Base-by-base conservation (phyloP, 2,888 invertebrate species). In the Megalurothrips usitatus region DNA sequence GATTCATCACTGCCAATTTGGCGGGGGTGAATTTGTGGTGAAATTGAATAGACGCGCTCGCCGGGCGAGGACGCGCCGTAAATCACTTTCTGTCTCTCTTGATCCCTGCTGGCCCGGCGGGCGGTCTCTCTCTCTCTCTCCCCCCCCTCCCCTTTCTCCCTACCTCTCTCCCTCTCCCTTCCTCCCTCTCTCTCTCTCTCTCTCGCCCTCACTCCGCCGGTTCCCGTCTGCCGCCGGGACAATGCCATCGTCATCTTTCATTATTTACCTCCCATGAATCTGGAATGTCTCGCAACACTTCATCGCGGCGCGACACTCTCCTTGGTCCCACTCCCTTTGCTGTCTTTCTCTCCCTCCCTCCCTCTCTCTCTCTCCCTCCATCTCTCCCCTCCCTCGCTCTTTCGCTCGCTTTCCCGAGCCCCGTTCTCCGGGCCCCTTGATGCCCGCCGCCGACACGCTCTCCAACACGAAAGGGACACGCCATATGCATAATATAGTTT, bases 211-310 rank as follows among this genome's bases (percentile, higher is more conserved):
- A 0, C 68, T 23, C 68, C 11, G 9, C 6, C 68, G 68, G n/a
- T 26, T 26, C 68, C 23, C 23, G 23, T 12, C 23, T 75, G 68
- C 68, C 68, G 58, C 14, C 58, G 14, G 4, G 58, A 17, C 14
- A n/a, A 14, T 17, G 19, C 58, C 58, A 58, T 58, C 58, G 68
- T 75, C 68, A 75, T 75, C 68, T 75, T 75, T 75, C 68, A 75
- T 75, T 75, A 75, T 75, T 75, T 75, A 75, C 68, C 68, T 75
- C 68, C 68, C 68, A 75, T 75, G 68, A 75, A 75, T 75, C 68
- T 75, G 23, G 68, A 75, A 75, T 75, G 68, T 26, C 68, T 23
- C 68, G 68, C 68, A 26, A 75, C 68, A 75, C 68, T 75, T 75
- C 68, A 26, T 75, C 68, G 68, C 68, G 10, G 68, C 68, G n/a